Percentiles rank a stretch among this genome's conserved stretches.
These are phyloP conservation scores for Drosophila percnosoma DNA, from an alignment of 2,888 invertebrate species.

Conservation along the genomic window DNA sequence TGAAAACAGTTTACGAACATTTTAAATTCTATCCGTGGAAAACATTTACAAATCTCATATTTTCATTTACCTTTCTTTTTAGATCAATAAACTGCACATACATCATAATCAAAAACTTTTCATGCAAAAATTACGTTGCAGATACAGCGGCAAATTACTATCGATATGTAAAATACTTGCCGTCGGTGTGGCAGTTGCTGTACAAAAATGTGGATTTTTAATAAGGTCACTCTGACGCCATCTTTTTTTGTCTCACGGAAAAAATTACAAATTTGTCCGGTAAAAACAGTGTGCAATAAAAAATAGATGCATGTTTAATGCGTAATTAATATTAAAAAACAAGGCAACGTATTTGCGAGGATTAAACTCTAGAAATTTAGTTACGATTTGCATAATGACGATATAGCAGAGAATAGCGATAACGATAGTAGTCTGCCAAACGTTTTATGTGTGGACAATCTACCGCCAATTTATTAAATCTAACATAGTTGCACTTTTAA, in stretches of 20 bases:
- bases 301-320: slow-evolving; percentile 46
- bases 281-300: slow-evolving; percentile 61
- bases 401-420: slow-evolving; percentile 18
- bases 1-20: not conserved
- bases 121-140: not conserved
- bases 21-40: not conserved
- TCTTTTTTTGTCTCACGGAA: slow-evolving; percentile 56
- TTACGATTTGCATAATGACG: slow-evolving; percentile 33
- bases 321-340: slow-evolving; percentile 14
- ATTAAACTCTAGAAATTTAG: not conserved
- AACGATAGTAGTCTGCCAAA: slow-evolving; percentile 49
- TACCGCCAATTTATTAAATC: slow-evolving; percentile 46
- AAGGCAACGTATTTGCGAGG: not conserved
- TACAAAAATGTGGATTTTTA: slow-evolving; percentile 37
- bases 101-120: not conserved
- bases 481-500: not conserved
- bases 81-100: not conserved
- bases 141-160: not conserved
- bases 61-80: not conserved
- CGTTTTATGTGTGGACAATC: slow-evolving; percentile 45
- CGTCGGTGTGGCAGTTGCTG: slow-evolving; percentile 25
- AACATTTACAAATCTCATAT: too few relatives aligned
- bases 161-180: slow-evolving; percentile 22
- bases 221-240: slow-evolving; percentile 61
- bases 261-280: slow-evolving; percentile 70